phyloP scores from a whole-genome alignment of 2,797 vertebrate genomes.

The Siniperca undulata region DNA sequence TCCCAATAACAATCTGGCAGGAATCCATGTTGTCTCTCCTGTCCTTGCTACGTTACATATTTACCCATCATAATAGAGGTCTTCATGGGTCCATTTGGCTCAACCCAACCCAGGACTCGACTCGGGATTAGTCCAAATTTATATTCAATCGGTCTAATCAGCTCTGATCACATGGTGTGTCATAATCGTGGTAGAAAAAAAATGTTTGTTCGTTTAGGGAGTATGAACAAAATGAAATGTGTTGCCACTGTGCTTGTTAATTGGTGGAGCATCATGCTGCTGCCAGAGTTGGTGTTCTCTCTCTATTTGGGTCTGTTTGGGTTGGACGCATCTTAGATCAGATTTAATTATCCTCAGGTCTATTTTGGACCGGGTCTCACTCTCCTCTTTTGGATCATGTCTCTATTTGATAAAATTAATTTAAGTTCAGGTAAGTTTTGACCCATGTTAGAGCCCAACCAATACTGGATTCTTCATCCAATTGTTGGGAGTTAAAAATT shows the following conservation, averaged over 20 bases:
- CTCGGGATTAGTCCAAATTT: not conserved
- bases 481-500: not conserved
- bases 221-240: constrained; percentile 7
- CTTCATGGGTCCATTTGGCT: not conserved
- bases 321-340: constrained; percentile 1
- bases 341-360: constrained; percentile 7
- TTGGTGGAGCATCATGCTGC: not conserved
- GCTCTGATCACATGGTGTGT: not conserved
- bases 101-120: not conserved
- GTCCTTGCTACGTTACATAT: not conserved
- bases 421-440: not conserved
- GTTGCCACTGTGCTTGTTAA: not conserved
- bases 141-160: not conserved
- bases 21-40: not conserved
- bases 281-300: constrained; percentile 4
- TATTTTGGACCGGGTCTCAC: not conserved
- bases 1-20: not conserved
- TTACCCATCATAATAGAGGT: not conserved
- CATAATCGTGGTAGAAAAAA: not conserved
- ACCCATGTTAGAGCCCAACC: not conserved
- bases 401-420: not conserved
- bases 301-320: not conserved
- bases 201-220: not conserved
- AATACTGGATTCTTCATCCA: not conserved
- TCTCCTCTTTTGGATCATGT: not conserved